Evolutionary conservation across 2,888 invertebrate species (phyloP), one percentile per base, ranked within the genome.

Genomic region (Latrodectus elegans): DNA sequence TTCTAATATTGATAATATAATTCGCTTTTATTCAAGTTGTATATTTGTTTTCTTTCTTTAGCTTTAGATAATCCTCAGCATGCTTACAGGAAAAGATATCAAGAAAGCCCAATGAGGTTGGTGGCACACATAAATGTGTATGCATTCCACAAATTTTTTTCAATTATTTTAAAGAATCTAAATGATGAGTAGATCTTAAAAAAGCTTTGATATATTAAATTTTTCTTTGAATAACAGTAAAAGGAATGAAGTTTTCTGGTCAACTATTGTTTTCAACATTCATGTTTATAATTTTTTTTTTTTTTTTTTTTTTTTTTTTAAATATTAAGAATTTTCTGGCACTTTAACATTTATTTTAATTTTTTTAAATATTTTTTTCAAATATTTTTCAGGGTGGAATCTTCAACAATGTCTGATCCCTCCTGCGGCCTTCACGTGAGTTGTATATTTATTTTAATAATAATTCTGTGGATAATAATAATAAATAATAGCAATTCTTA

Each of bases 381-480:
- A 55, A 60, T n/a, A 12, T 60, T 11, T 67, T 81, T 17, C 49
- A 87, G 86, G 86, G 86, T 87, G 51, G 86, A 87, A 77, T 87
- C 86, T 72, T 81, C 86, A 17, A 72, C 86, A 67, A 87, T 87
- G 86, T 87, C 86, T 51, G 86, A 81, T 81, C 81, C 86, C 86
- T 81, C 86, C 76, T 87, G 86, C 68, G 86, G 81, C 65, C 86
- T 87, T 49, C 86, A 87, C 65, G 86, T 87, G 68, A 87, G 86
- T 79, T n/a, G 11, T 67, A 10, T 73, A 67, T 49, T 17, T 70
- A 12, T 11, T 38, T 70, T 49, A 60, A 38, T 17, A 49, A 2
- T 0, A 12, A 15, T 79, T 17, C 26, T 9, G 1, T n/a, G 17
- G 55, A 53, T 12, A 38, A 38, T 38, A 38, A 38, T 38, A 38